Percentiles rank a stretch among this genome's conserved stretches.
Conservation (phyloP, 2,797 vertebrate genomes). For the Macropodus opercularis region DNA sequence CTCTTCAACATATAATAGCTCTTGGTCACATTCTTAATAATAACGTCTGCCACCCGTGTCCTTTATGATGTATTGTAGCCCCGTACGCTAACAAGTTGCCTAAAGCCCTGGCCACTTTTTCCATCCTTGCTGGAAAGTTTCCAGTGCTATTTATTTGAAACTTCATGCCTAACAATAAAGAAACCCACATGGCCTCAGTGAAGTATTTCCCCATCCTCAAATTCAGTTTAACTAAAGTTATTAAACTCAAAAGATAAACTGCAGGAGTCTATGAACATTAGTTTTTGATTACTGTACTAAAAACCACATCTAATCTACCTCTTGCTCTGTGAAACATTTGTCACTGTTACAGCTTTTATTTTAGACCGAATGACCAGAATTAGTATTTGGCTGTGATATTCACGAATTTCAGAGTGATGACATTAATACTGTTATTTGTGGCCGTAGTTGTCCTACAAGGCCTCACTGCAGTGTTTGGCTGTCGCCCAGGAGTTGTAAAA, state of each 20-base stretch:
- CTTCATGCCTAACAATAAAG: conserved; percentile 67
- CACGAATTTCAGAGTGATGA: conserved; percentile 10
- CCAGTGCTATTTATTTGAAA: conserved; percentile 80
- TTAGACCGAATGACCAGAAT: conserved; percentile 12
- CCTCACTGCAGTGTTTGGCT: conserved; percentile 12
- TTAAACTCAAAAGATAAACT: neutral
- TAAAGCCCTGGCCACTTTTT: conserved; percentile 77
- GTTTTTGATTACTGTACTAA: too few relatives aligned
- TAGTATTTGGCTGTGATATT: neutral
- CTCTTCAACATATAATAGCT: neutral
- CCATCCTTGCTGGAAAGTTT: conserved; percentile 80
- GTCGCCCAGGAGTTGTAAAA: conserved; percentile 8
- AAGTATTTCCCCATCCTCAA: conserved; percentile 49
- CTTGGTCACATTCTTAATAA: neutral
- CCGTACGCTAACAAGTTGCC: conserved; percentile 62
- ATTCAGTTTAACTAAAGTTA: conserved; percentile 20
- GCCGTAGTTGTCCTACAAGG: conserved; percentile 7
- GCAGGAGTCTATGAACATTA: neutral
- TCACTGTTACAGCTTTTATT: conserved; percentile 1
- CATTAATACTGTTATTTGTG: conserved; percentile 15
- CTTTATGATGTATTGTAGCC: conserved; percentile 4
- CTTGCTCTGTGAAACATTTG: conserved; percentile 15
- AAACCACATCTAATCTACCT: conserved; percentile 21
- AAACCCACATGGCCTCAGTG: conserved; percentile 52
- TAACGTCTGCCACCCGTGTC: neutral